Evolutionary conservation across 2,113 vertebrate genomes (phyloP).

Genomic region (Tachuris rubrigastra): DNA sequence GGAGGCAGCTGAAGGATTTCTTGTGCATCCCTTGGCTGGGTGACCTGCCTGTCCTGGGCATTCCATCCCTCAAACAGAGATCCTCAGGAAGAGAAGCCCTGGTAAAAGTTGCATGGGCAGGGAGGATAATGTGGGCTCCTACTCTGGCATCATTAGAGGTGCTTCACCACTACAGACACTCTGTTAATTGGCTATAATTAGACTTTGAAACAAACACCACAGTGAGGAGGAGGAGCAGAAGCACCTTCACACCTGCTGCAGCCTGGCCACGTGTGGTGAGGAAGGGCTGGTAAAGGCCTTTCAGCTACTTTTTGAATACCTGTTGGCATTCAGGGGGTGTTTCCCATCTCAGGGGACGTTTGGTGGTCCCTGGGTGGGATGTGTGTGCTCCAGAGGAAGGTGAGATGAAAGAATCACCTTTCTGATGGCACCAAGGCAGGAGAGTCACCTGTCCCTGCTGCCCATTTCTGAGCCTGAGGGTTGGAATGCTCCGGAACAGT

Average conservation of each 20-base stretch:
- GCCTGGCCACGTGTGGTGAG: accelerated
- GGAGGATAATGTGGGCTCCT: not conserved
- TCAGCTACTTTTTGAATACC: not conserved
- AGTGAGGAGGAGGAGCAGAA: not conserved
- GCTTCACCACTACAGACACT: not conserved
- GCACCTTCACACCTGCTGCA: not conserved
- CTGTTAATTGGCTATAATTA: constrained; percentile 11
- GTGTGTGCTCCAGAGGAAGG: not conserved
- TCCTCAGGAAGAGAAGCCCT: not conserved
- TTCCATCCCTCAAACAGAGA: accelerated
- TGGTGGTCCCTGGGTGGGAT: not conserved
- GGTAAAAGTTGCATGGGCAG: not conserved
- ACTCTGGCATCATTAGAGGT: not conserved
- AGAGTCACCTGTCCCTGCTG: not conserved
- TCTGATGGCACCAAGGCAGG: not conserved
- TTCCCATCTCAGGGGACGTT: accelerated
- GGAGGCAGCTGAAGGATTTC: not conserved
- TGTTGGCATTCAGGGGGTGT: not conserved
- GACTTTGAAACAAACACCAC: not conserved
- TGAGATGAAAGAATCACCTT: not conserved
- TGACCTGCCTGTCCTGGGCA: accelerated
- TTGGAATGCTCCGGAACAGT: not conserved
- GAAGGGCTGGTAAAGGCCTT: not conserved
- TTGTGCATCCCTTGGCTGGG: not conserved
- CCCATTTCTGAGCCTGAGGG: not conserved